phyloP scores from a whole-genome alignment of 2,888 invertebrate genomes.

The Conomelus anceps region DNA sequence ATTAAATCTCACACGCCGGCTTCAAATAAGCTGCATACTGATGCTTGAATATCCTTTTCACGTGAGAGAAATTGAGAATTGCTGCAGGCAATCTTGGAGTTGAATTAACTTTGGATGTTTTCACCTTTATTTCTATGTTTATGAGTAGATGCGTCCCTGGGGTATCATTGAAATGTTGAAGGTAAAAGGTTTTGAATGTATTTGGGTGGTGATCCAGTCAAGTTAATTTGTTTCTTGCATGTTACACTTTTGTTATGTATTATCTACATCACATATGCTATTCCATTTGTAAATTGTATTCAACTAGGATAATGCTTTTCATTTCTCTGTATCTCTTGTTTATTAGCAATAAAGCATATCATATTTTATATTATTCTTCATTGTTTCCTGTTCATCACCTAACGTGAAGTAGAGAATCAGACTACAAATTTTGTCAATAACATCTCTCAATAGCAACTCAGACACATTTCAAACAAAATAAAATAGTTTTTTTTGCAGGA shows the following conservation, averaged over 20 bases:
- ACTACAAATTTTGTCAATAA: background rate
- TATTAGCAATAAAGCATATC: too few species aligned
- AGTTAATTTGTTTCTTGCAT: background rate
- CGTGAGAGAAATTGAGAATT: background rate
- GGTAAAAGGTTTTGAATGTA: background rate
- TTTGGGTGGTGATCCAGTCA: background rate
- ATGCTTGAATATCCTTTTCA: background rate
- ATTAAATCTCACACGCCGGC: background rate
- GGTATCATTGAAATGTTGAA: background rate
- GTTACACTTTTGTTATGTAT: too few species aligned
- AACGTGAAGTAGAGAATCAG: background rate
- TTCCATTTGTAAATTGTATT: too few species aligned
- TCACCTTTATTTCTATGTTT: background rate
- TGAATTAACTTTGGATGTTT: background rate
- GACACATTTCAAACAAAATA: too few species aligned
- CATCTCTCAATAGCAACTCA: too few species aligned
- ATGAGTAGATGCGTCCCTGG: background rate
- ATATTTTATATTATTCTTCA: background rate
- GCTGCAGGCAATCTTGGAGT: background rate
- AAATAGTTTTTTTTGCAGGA: too few species aligned
- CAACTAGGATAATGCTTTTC: too few species aligned
- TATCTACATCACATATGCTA: too few species aligned
- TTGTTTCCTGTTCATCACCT: background rate
- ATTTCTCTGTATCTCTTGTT: too few species aligned
- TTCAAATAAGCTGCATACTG: background rate